These are phyloP conservation scores for Odocoileus hemionus DNA, from an alignment of 2,113 vertebrate genomes.

Conservation along the genomic window DNA sequence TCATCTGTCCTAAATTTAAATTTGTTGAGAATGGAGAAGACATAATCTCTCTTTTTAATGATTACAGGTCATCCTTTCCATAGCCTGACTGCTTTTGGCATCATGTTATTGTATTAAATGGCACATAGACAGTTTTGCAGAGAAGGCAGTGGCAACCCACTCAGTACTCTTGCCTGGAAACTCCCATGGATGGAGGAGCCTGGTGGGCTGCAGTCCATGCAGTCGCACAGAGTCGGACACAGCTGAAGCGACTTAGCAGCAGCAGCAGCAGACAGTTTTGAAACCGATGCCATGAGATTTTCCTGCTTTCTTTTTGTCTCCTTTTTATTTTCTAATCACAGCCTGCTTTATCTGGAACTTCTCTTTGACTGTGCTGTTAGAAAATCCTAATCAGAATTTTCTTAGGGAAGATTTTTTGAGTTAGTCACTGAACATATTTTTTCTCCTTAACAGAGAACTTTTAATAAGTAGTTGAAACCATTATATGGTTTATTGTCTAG, in stretches of 20 bases:
- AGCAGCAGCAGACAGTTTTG: not conserved
- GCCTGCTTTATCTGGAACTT: constrained; percentile 25
- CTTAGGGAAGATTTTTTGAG: not conserved
- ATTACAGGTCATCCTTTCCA: constrained; percentile 47
- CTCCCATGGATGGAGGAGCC: not conserved
- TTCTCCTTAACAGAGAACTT: not conserved
- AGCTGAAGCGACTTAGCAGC: not conserved
- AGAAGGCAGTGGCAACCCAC: not conserved
- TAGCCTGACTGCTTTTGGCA: constrained; percentile 44
- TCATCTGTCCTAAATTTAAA: constrained; percentile 65
- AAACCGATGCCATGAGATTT: constrained; percentile 17
- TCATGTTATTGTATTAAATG: constrained; percentile 25
- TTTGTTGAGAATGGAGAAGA: constrained; percentile 11
- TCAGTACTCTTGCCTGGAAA: not conserved
- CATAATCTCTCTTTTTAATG: constrained; percentile 22
- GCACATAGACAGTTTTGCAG: not conserved
- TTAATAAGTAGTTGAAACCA: constrained; percentile 15
- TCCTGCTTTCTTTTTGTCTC: not conserved
- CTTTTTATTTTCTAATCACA: constrained; percentile 36
- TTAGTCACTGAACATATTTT: not conserved
- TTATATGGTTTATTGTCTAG: not conserved
- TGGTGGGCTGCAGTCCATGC: accelerated
- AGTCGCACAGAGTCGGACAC: accelerated
- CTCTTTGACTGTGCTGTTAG: constrained; percentile 23
- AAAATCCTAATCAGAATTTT: constrained; percentile 13